Evolutionary conservation across 2,113 vertebrate genomes (phyloP).

Genomic region (Oryzias javanicus): DNA sequence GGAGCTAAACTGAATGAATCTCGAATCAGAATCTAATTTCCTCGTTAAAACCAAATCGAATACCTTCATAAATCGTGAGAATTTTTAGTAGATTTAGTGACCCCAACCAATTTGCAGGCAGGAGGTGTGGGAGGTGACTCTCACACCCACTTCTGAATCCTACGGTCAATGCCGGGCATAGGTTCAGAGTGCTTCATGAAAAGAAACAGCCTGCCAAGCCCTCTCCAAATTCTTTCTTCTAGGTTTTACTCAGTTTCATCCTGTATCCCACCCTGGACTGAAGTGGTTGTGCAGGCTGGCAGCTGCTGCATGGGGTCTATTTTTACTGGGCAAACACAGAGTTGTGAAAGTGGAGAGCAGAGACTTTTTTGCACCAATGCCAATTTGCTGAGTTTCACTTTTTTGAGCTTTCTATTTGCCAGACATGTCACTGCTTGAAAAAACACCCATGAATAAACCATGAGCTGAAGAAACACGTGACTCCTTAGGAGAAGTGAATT

Average conservation of each 20-base stretch:
- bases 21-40: slow-evolving; percentile 1
- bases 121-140: slow-evolving; percentile 62
- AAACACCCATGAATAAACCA: too few relatives aligned
- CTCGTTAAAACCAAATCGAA: slow-evolving; percentile 1
- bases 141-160: slow-evolving; percentile 65
- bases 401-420: not conserved
- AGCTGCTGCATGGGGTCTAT: slow-evolving; percentile 28
- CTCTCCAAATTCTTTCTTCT: slow-evolving; percentile 32
- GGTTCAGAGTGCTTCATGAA: slow-evolving; percentile 49
- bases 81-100: too few relatives aligned
- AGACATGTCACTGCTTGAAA: too few relatives aligned
- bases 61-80: slow-evolving; percentile 1
- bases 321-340: slow-evolving; percentile 44
- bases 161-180: slow-evolving; percentile 51
- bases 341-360: slow-evolving; percentile 37
- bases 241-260: slow-evolving; percentile 25
- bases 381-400: slow-evolving; percentile 9
- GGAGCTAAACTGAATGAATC: slow-evolving; percentile 8
- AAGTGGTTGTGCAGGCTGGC: slow-evolving; percentile 24
- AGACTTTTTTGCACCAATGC: slow-evolving; percentile 18
- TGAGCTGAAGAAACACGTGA: too few relatives aligned
- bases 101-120: slow-evolving; percentile 20
- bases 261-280: slow-evolving; percentile 40
- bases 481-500: too few relatives aligned
- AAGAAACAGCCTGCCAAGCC: slow-evolving; percentile 32